Evolutionary conservation across 1,140 invertebrate genomes (phyloP).

Genomic region (Drosophila sp.): DNA sequence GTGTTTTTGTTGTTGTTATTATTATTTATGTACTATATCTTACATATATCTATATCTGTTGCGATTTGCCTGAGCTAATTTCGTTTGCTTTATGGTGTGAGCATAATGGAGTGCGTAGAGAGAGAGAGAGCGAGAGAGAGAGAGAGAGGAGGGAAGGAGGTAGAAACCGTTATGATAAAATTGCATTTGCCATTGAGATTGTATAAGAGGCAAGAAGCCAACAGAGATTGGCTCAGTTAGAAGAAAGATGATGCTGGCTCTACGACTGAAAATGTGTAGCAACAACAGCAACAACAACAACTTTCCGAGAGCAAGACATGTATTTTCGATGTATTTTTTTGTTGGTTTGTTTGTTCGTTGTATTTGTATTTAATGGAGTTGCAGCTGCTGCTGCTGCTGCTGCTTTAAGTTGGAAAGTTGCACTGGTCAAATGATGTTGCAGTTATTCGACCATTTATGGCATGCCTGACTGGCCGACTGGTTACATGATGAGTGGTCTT

Average conservation of each 20-base stretch:
- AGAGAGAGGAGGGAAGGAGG: background rate
- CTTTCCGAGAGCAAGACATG: slow-evolving; percentile 30
- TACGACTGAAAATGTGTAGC: slow-evolving; percentile 46
- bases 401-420: slow-evolving; percentile 66
- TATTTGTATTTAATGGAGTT: slow-evolving; percentile 19
- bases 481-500: slow-evolving; percentile 20
- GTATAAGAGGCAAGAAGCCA: slow-evolving; percentile 41
- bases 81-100: slow-evolving; percentile 34
- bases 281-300: slow-evolving; percentile 2
- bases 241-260: slow-evolving; percentile 12
- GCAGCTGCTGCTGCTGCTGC: slow-evolving; percentile 37
- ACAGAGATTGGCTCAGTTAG: slow-evolving; percentile 7
- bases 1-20: slow-evolving; percentile 24
- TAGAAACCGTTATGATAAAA: slow-evolving; percentile 54
- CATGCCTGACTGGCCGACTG: slow-evolving; percentile 52
- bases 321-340: slow-evolving; percentile 3
- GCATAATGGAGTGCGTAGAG: slow-evolving; percentile 3
- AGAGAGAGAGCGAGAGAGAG: background rate
- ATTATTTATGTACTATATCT: slow-evolving; percentile 1
- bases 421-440: slow-evolving; percentile 75
- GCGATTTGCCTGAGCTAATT: slow-evolving; percentile 74
- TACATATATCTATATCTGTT: slow-evolving; percentile 34
- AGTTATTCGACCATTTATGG: slow-evolving; percentile 75
- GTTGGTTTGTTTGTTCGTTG: background rate
- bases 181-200: slow-evolving; percentile 44